Base-by-base conservation (phyloP, 2,797 vertebrate species). In the Lithobates pipiens region DNA sequence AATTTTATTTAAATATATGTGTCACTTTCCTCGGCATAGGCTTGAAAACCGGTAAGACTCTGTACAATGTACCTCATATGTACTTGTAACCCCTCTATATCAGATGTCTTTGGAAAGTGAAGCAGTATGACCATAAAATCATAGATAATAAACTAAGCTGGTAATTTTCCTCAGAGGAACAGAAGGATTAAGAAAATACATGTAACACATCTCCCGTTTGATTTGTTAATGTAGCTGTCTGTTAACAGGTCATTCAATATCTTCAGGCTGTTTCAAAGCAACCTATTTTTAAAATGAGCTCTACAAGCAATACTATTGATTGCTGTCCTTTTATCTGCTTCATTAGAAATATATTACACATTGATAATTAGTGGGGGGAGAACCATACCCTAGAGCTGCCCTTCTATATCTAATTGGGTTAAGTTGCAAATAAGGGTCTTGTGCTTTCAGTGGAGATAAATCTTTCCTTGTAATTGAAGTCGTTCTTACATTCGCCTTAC, bases 391-490 rank as follows among this genome's bases (percentile, higher is more conserved):
- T 73, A 29, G 34, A 73, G 70, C 80, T 29, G 23, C 18, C 34
- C n/a, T 74, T 42, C 42, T 54, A 73, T 73, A 82, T 74, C 50
- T 82, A 73, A 82, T 82, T 74, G 57, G 79, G 34, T 81, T 73
- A 81, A 72, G 72, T 82, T 72, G 54, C 80, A 82, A 82, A 82
- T 63, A 65, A 54, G 54, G 50, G 23, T 82, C 54, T 32, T 74
- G n/a, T 72, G 23, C 10, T 1, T 6, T 73, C 50, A 65, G n/a
- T 54, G 32, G 68, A 71, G 57, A 81, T 72, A 29, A 27, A 73
- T 63, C 46, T 81, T 39, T 61, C 50, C 34, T 73, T 16, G 23
- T 74, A 74, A 46, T 46, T 74, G 72, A 27, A 74, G 34, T 67
- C 23, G 5, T 27, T 44, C 46, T 74, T 42, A 67, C 34, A 72